These are phyloP conservation scores for Stegodyphus mimosarum DNA, from an alignment of 1,140 invertebrate species.

Conservation along the genomic window DNA sequence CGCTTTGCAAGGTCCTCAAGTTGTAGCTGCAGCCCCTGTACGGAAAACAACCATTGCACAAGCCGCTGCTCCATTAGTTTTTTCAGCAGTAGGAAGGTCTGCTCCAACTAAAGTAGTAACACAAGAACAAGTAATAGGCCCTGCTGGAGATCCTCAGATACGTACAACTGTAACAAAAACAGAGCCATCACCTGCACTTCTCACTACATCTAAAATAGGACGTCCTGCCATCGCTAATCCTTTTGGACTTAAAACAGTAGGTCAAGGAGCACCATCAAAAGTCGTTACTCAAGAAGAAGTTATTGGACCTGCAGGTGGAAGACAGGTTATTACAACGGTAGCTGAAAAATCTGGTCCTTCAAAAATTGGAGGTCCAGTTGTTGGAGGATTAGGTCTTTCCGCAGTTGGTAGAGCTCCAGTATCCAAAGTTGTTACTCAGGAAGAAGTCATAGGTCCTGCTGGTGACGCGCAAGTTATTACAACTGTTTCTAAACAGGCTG, in stretches of 20 bases:
- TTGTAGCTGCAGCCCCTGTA: too few species aligned
- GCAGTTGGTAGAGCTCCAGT: conserved; percentile 3
- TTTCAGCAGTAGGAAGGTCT: neutral
- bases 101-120: neutral
- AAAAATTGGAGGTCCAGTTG: conserved; percentile 39
- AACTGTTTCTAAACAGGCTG: conserved; percentile 12
- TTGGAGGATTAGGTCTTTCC: conserved; percentile 4
- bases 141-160: conserved; percentile 16
- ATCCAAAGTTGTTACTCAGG: conserved; percentile 15
- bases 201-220: neutral
- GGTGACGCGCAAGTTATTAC: conserved; percentile 26
- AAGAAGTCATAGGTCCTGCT: conserved; percentile 39
- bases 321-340: neutral
- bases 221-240: neutral
- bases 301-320: neutral
- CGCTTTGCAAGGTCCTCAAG: conserved; percentile 1
- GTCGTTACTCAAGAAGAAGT: conserved; percentile 30
- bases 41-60: neutral
- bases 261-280: neutral
- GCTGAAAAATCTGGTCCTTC: conserved; percentile 1
- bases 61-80: neutral
- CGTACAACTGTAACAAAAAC: conserved; percentile 8
- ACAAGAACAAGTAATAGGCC: conserved; percentile 10
- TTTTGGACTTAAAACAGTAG: neutral
- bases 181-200: neutral